Conservation (phyloP, 2,113 vertebrate species). For the Pterophyllum scalare region DNA sequence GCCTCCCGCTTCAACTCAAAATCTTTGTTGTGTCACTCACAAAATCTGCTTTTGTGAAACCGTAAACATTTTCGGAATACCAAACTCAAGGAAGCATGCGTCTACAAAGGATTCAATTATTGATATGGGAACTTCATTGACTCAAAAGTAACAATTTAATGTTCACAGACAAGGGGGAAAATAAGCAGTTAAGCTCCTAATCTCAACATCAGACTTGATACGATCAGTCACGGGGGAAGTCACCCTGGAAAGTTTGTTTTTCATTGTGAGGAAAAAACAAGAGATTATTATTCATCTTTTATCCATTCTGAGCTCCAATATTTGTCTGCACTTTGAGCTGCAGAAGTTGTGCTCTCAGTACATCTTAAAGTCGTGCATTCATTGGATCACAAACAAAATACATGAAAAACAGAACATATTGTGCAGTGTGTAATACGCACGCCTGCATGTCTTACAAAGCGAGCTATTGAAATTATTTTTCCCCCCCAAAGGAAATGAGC, state of each 20-base stretch:
- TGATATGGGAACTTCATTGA: constrained; percentile 17
- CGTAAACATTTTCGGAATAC: background rate
- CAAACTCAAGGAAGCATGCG: background rate
- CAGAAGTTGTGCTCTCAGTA: background rate
- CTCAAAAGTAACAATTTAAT: constrained; percentile 13
- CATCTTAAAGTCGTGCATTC: background rate
- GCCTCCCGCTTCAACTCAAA: constrained; percentile 40
- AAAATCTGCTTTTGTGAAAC: constrained; percentile 35
- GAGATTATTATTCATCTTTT: constrained; percentile 10
- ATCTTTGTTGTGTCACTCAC: constrained; percentile 51
- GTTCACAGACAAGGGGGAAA: background rate
- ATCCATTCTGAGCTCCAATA: background rate
- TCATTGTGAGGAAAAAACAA: constrained; percentile 35
- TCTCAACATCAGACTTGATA: constrained; percentile 36
- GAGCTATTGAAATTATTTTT: background rate
- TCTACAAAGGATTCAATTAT: constrained; percentile 20
- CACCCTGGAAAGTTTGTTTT: constrained; percentile 44
- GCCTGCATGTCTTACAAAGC: background rate
- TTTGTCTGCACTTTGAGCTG: constrained; percentile 18
- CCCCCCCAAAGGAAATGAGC: background rate
- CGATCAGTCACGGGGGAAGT: constrained; percentile 39
- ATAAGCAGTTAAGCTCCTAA: constrained; percentile 41
- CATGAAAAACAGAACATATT: background rate
- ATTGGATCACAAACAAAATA: background rate
- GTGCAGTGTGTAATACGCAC: background rate